Percentiles rank a stretch among this genome's conserved stretches.
Evolutionary conservation across 2,113 vertebrate genomes (phyloP).

Genomic region (Chaetorhynchus papuensis): DNA sequence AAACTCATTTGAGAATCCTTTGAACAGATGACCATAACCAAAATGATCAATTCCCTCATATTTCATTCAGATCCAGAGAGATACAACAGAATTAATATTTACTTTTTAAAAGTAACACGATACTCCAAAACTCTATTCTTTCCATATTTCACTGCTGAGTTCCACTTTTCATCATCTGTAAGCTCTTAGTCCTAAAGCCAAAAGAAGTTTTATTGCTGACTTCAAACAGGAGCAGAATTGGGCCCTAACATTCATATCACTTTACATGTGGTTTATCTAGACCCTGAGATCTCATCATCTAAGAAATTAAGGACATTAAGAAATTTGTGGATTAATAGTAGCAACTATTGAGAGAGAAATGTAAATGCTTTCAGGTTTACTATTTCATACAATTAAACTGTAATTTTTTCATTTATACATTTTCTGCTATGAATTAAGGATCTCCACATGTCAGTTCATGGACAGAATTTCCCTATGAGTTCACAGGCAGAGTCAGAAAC

Average conservation of each 20-base stretch:
- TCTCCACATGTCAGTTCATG: not conserved
- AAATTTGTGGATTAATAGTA: not conserved
- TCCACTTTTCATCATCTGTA: constrained; percentile 35
- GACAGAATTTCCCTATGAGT: not conserved
- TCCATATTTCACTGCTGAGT: not conserved
- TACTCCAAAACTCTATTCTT: not conserved
- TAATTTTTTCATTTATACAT: not conserved
- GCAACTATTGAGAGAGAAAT: not conserved
- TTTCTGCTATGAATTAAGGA: constrained; percentile 3
- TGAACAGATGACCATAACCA: not conserved
- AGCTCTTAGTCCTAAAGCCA: constrained; percentile 1
- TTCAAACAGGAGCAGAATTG: constrained; percentile 49
- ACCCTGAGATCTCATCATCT: not conserved
- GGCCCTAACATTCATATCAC: not conserved
- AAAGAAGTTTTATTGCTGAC: constrained; percentile 37
- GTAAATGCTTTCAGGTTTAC: not conserved
- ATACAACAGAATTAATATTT: not conserved
- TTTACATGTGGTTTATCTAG: constrained; percentile 16
- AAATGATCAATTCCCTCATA: not conserved
- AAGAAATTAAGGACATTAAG: not conserved
- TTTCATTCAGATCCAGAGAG: not conserved
- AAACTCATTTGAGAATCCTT: not conserved
- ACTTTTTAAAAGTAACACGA: not conserved
- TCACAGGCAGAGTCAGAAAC: not conserved
- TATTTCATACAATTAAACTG: not conserved